Base-by-base conservation (phyloP, 2,797 vertebrate genomes). In the Microhierax caerulescens region DNA sequence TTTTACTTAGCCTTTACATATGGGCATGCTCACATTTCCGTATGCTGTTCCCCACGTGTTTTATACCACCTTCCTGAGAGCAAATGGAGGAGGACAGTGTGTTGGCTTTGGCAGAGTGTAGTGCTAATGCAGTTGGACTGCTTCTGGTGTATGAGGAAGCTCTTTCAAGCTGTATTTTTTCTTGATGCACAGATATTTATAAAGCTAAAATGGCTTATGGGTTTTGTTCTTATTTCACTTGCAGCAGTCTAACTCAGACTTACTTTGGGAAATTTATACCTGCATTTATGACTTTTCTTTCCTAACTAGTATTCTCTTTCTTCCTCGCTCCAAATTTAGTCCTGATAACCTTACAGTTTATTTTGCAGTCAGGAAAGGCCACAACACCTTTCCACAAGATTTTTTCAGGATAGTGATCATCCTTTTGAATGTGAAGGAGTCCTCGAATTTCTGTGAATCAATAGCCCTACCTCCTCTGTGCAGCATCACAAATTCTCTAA, bases 401-500 rank as follows among this genome's bases (percentile, higher is more conserved):
- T 59, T 73, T 87, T 81, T 17, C 10, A 21, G 47, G 9, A 65
- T 19, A 47, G 12, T 20, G 6, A 60, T 57, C 0, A 17, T 32
- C 53, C 48, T 51, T 87, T 57, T 65, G 4, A 76, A 82, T 34
- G 11, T 45, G 48, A 77, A 70, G 25, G 3, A 50, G 19, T 50
- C 28, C 4, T 16, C 5, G 53, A 59, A 84, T 56, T 83, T 85
- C 17, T 93, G 45, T 51, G 36, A 82, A 74, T 73, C 5, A 3
- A 21, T 28, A 45, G 0, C 0, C 9, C 74, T 53, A 34, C 2
- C 2, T 68, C 8, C 8, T 77, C 51, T 10, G 15, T 37, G 30
- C n/a, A 70, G 28, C 24, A 36, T 34, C 28, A 53, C 4, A 60
- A 56, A 50, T 81, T 74, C 34, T 28, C 9, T 57, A 53, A 90